These are phyloP conservation scores for Heterotilapia buettikoferi DNA, from an alignment of 2,113 vertebrate genomes.

Conservation along the genomic window DNA sequence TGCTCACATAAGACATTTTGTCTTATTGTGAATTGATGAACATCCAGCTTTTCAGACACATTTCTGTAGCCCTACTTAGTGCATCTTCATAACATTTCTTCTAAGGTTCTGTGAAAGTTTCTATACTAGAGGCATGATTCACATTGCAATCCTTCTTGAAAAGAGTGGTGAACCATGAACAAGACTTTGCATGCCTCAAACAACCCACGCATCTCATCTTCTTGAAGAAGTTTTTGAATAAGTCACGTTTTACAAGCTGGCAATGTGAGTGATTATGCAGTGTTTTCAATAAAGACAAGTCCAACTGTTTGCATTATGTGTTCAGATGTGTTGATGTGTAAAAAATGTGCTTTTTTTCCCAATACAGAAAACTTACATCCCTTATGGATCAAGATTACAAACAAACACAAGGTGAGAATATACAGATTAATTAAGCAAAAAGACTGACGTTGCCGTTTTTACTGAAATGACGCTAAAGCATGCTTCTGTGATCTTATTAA, in stretches of 20 bases:
- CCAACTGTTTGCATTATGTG: neutral
- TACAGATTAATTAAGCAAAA: neutral
- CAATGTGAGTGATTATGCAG: neutral
- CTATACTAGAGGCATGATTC: neutral
- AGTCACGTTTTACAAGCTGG: neutral
- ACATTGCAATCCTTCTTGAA: neutral
- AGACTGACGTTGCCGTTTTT: neutral
- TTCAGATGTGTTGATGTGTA: neutral
- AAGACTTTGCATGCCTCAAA: neutral
- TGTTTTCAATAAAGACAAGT: neutral
- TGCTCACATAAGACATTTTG: neutral
- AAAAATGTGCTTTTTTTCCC: neutral
- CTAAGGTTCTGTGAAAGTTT: neutral
- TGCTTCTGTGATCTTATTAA: neutral
- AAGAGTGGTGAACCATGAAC: neutral
- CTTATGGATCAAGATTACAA: conserved; percentile 34
- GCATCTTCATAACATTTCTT: neutral
- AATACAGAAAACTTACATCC: conserved; percentile 39
- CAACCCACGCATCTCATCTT: neutral
- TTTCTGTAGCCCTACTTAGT: neutral
- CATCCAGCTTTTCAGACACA: neutral
- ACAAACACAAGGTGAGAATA: conserved; percentile 40
- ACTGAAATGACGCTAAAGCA: neutral
- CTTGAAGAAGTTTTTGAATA: neutral
- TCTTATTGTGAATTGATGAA: neutral